Percentiles rank a stretch among this genome's conserved stretches.
phyloP scores from a whole-genome alignment of 2,888 invertebrate genomes.

The Cryptus viduatorius region DNA sequence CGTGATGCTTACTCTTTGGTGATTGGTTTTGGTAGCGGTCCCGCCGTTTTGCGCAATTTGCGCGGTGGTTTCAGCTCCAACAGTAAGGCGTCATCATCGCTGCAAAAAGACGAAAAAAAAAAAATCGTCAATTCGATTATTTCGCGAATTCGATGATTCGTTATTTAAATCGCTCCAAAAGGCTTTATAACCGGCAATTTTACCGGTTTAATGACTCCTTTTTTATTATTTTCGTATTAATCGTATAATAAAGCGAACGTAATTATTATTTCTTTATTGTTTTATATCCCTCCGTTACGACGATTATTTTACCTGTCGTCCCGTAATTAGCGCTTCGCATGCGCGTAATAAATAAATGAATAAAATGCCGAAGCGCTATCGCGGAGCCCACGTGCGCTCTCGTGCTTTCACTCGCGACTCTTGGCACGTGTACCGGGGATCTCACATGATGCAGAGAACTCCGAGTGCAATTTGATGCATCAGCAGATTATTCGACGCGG shows the following conservation, averaged over 20 bases:
- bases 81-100: conserved; percentile 80
- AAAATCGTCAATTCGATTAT: conserved; percentile 5
- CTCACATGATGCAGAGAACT: conserved; percentile 52
- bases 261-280: neutral
- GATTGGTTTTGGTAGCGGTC: conserved; percentile 75
- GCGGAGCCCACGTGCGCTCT: conserved; percentile 35
- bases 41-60: conserved; percentile 77
- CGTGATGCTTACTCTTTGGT: conserved; percentile 81
- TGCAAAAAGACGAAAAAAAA: conserved; percentile 72
- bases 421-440: conserved; percentile 55
- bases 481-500: conserved; percentile 22
- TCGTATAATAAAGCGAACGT: neutral
- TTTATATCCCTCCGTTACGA: too few relatives aligned
- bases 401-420: conserved; percentile 45
- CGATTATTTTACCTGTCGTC: too few relatives aligned
- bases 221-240: neutral
- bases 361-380: neutral
- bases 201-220: neutral
- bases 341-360: too few relatives aligned
- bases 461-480: neutral
- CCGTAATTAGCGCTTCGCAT: too few relatives aligned
- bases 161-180: neutral
- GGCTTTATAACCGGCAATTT: neutral
- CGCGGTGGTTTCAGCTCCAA: conserved; percentile 82
- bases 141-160: neutral